These are phyloP conservation scores for Schlechtendalia chinensis DNA, from an alignment of 1,140 invertebrate genomes.

Conservation along the genomic window DNA sequence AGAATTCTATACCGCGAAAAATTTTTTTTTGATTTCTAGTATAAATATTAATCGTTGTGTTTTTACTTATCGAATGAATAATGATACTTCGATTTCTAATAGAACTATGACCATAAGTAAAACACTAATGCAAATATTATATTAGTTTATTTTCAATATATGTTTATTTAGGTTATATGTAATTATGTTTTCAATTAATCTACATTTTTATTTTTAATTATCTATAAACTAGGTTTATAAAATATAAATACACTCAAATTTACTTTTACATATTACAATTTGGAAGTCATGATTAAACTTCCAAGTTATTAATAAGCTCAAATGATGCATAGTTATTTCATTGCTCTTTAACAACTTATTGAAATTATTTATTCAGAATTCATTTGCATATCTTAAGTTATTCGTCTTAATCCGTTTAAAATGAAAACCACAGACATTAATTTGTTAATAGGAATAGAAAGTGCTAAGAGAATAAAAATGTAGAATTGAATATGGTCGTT, in stretches of 20 bases:
- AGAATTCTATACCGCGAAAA: neutral
- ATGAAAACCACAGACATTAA: constrained; percentile 8
- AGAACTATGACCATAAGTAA: neutral
- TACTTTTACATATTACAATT: neutral
- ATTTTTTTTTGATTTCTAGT: neutral
- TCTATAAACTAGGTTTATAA: neutral
- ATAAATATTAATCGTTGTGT: neutral
- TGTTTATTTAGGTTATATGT: too few species aligned
- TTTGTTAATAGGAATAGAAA: neutral
- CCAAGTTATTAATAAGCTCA: neutral
- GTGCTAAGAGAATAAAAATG: neutral
- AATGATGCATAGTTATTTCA: neutral
- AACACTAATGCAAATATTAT: neutral
- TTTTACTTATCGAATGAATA: neutral
- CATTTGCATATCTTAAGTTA: constrained; percentile 20
- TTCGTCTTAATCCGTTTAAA: constrained; percentile 8
- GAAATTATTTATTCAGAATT: constrained; percentile 25
- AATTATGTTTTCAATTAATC: too few species aligned
- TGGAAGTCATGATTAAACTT: neutral
- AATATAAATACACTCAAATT: neutral
- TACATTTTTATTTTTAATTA: neutral
- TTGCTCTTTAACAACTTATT: constrained; percentile 1
- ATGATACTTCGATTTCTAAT: neutral
- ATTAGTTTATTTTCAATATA: too few species aligned
- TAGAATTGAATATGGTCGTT: neutral